phyloP scores from a whole-genome alignment of 64 coral and sea anemone species.

The Actinia equina region DNA sequence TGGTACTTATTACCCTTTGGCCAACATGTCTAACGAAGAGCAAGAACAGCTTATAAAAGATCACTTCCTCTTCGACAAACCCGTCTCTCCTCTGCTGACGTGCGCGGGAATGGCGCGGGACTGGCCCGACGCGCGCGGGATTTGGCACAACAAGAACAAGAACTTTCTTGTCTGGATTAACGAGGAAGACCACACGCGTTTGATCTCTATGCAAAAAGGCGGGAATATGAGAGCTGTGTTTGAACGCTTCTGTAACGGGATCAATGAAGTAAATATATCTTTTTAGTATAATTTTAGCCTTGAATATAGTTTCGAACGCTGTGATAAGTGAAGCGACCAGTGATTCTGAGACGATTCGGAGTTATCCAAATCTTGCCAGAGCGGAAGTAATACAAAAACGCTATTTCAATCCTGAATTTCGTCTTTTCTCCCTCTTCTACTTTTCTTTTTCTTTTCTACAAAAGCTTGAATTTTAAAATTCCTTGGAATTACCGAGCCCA shows the following conservation, averaged over 20 bases:
- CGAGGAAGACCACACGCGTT: conserved; percentile 71
- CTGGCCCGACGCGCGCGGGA: conserved; percentile 81
- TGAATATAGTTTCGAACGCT: too few relatives aligned
- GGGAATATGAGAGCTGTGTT: conserved; percentile 78
- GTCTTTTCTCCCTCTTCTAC: too few relatives aligned
- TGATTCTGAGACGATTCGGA: too few relatives aligned
- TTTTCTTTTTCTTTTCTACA: too few relatives aligned
- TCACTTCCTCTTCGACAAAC: conserved; percentile 87
- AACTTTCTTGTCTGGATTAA: conserved; percentile 83
- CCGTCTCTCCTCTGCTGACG: conserved; percentile 74
- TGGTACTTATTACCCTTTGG: conserved; percentile 67
- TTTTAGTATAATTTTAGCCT: too few relatives aligned
- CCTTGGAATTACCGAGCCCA: too few relatives aligned
- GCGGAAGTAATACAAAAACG: too few relatives aligned
- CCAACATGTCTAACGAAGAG: conserved; percentile 59
- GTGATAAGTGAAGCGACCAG: too few relatives aligned
- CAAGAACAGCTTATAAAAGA: conserved; percentile 79
- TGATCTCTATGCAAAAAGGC: conserved; percentile 78
- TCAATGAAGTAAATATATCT: conserved; percentile 46
- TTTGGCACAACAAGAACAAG: conserved; percentile 80
- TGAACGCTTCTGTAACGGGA: conserved; percentile 71
- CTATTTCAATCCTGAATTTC: too few relatives aligned
- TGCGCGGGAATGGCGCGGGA: conserved; percentile 87
- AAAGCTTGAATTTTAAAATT: too few relatives aligned
- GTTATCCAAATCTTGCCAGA: too few relatives aligned